Evolutionary conservation across 2,113 vertebrate genomes (phyloP).

Genomic region (Semicossyphus pulcher): DNA sequence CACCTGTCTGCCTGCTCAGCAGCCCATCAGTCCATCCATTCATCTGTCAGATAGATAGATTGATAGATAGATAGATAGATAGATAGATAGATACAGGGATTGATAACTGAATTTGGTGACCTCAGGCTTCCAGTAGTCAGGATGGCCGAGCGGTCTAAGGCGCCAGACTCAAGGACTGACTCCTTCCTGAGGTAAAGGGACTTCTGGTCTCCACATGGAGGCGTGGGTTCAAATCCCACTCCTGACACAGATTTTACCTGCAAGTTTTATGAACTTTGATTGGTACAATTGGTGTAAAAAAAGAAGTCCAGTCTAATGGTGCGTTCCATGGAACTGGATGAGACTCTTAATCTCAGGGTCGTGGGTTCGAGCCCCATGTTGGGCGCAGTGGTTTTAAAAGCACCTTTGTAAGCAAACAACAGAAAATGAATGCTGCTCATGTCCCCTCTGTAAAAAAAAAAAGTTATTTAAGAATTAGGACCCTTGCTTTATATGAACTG

Average conservation of each 20-base stretch:
- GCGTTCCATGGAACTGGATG: too few relatives aligned
- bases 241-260: slow-evolving; percentile 75
- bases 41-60: slow-evolving; percentile 6
- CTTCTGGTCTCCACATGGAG: slow-evolving; percentile 89
- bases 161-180: slow-evolving; percentile 65
- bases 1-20: slow-evolving; percentile 49
- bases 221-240: slow-evolving; percentile 91
- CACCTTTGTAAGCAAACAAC: too few relatives aligned
- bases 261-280: neutral
- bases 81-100: neutral
- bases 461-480: too few relatives aligned
- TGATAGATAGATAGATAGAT: neutral
- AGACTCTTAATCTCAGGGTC: slow-evolving; percentile 38
- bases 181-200: slow-evolving; percentile 19
- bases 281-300: too few relatives aligned
- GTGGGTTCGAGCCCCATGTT: slow-evolving; percentile 37
- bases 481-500: too few relatives aligned
- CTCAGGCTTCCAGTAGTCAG: slow-evolving; percentile 9
- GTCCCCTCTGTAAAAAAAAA: too few relatives aligned
- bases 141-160: slow-evolving; percentile 77
- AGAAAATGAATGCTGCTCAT: too few relatives aligned
- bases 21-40: slow-evolving; percentile 34
- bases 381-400: too few relatives aligned
- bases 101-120: neutral
- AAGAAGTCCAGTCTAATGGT: too few relatives aligned